Evolutionary conservation across 2,113 vertebrate genomes (phyloP).

Genomic region (Solea solea): DNA sequence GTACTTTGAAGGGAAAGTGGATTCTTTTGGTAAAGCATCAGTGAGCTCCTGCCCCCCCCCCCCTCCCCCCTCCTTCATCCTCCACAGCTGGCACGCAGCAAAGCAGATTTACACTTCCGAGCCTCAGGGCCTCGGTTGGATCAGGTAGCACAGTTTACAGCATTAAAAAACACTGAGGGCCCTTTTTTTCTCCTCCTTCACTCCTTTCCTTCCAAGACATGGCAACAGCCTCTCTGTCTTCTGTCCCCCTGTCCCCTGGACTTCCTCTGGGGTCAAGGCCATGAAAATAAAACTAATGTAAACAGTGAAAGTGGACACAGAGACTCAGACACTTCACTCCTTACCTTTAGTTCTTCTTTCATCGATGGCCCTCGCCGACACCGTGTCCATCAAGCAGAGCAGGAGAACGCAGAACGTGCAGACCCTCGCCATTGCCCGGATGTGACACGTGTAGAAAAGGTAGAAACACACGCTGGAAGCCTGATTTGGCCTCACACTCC

Average conservation of each 20-base stretch:
- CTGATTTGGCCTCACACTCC: slow-evolving; percentile 65
- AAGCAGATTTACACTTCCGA: slow-evolving; percentile 81
- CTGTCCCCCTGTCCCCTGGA: slow-evolving; percentile 45
- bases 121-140: slow-evolving; percentile 70
- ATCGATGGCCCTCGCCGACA: slow-evolving; percentile 37
- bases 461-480: slow-evolving; percentile 36
- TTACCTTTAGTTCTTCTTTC: slow-evolving; percentile 71
- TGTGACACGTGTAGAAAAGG: slow-evolving; percentile 15
- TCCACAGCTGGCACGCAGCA: slow-evolving; percentile 72
- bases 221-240: slow-evolving; percentile 39
- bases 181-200: slow-evolving; percentile 2
- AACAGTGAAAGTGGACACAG: slow-evolving; percentile 10
- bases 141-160: slow-evolving; percentile 72
- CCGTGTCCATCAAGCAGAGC: slow-evolving; percentile 57
- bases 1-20: neutral
- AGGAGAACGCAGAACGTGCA: slow-evolving; percentile 65
- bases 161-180: slow-evolving; percentile 63
- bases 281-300: slow-evolving; percentile 23
- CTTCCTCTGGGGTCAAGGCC: slow-evolving; percentile 24
- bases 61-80: slow-evolving; percentile 21
- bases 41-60: slow-evolving; percentile 26
- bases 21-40: slow-evolving; percentile 62
- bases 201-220: slow-evolving; percentile 38
- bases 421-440: slow-evolving; percentile 68
- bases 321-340: neutral